Evolutionary conservation across 2,888 invertebrate genomes (phyloP).

Genomic region (Drosophila vallismaia): DNA sequence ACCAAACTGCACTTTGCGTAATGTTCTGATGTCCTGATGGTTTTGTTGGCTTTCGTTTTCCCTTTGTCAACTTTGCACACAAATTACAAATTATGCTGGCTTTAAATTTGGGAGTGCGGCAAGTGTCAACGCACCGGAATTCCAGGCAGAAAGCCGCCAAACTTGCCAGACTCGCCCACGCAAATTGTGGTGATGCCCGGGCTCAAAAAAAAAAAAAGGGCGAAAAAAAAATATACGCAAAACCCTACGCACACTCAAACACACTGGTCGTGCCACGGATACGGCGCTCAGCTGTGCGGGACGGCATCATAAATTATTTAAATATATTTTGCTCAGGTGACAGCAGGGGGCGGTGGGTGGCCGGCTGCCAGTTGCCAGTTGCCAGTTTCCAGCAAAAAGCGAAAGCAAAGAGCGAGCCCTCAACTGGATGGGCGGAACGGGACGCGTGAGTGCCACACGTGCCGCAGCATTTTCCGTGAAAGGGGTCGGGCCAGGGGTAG

Average conservation of each 20-base stretch:
- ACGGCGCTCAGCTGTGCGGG: constrained; percentile 59
- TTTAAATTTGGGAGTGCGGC: constrained; percentile 28
- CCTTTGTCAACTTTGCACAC: background rate
- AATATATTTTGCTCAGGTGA: constrained; percentile 62
- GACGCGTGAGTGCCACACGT: constrained; percentile 61
- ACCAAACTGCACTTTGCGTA: constrained; percentile 63
- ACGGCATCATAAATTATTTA: constrained; percentile 75
- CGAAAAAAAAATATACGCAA: constrained; percentile 23
- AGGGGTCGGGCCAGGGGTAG: constrained; percentile 1
- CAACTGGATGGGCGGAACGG: constrained; percentile 33
- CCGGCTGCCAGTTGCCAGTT: constrained; percentile 6
- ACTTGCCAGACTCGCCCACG: constrained; percentile 61
- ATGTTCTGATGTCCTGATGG: constrained; percentile 40
- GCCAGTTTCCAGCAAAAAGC: constrained; percentile 30
- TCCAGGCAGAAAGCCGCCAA: constrained; percentile 24
- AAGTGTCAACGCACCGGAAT: constrained; percentile 30
- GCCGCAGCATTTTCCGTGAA: constrained; percentile 40
- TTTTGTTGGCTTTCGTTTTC: constrained; percentile 12
- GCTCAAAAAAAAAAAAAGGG: constrained; percentile 22
- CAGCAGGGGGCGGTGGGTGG: constrained; percentile 29
- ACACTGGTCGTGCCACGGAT: constrained; percentile 13
- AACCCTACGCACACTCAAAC: constrained; percentile 11
- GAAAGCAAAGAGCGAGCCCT: constrained; percentile 44
- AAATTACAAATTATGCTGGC: constrained; percentile 46
- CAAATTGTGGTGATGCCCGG: constrained; percentile 46